phyloP scores from a whole-genome alignment of 2,888 invertebrate genomes.

The Leucophora obtusa region DNA sequence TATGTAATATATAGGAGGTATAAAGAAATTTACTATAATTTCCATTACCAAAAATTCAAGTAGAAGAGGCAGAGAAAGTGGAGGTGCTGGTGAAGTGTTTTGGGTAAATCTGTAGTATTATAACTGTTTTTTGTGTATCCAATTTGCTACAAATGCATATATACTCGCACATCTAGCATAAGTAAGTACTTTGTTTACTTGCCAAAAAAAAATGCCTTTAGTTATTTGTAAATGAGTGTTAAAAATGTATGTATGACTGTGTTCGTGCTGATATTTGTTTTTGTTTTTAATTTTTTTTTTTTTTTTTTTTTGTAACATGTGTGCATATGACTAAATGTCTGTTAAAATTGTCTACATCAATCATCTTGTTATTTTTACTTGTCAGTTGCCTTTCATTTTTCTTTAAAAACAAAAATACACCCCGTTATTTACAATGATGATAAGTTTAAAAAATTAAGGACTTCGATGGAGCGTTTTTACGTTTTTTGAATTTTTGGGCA shows the following conservation, averaged over 20 bases:
- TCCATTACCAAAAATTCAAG: neutral
- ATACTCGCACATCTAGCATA: neutral
- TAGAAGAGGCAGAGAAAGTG: neutral
- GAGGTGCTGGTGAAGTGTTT: neutral
- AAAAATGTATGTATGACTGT: neutral
- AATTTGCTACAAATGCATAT: neutral
- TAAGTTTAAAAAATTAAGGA: too few species aligned
- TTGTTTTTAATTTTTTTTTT: neutral
- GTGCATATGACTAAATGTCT: constrained; percentile 30
- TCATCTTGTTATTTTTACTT: constrained; percentile 40
- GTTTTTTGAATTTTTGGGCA: too few species aligned
- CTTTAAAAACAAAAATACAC: constrained; percentile 1
- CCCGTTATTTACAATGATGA: too few species aligned
- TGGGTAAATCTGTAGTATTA: neutral
- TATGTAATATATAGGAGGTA: neutral
- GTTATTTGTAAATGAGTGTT: constrained; percentile 37
- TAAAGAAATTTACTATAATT: neutral
- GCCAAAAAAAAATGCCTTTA: constrained; percentile 31
- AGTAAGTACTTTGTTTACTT: constrained; percentile 40
- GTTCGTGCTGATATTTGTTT: neutral
- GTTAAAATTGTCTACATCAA: constrained; percentile 37
- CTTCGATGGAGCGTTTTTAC: too few species aligned
- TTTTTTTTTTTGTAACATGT: neutral
- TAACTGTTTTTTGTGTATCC: neutral
- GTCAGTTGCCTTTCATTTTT: constrained; percentile 26